Evolutionary conservation across 2,797 vertebrate species (phyloP), one percentile per base, ranked within the genome.

Genomic region (Hydrocynus forskahlii): DNA sequence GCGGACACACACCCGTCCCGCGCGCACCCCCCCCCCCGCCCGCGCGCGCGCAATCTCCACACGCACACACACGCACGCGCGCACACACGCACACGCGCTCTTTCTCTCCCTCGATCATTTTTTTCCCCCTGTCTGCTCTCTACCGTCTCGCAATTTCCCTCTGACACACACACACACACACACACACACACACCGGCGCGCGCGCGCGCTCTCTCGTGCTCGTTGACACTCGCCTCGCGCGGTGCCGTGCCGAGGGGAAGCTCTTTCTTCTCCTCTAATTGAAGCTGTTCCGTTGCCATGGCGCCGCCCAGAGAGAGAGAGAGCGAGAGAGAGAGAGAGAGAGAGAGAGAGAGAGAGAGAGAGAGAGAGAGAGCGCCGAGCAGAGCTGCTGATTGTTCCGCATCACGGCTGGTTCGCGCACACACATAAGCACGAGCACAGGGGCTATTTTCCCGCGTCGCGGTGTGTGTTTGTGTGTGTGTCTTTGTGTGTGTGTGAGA

Each of bases 241-340:
- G 78, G 70, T 86, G 84, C 85, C 80, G 78, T 82, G 85, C 84
- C 79, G 84, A 88, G 86, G 87, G 87, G 87, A 89, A 88, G 85
- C 83, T 80, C 86, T 88, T 87, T 87, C 88, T 88, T 87, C 85
- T 84, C 87, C 86, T 88, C 85, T 90, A 90, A 90, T 88, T 88
- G 86, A 89, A 86, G 86, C 86, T 87, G 87, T 64, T 35, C 62
- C 62, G 62, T 64, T 64, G 62, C 89, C 89, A 90, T 89, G 88
- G 85, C 86, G 87, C 88, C 85, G 84, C 86, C 88, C 86, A 84
- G 76, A 84, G 83, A 86, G 85, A 78, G 86, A 76, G 85, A 38
- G 75, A 62, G 75, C 50, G 50, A 35, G 40, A 23, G 67, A 23
- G 55, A 70, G 80, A 29, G 67, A 52, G 69, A n/a, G 81, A 57